Evolutionary conservation across 2,888 invertebrate genomes (phyloP).

Genomic region (Ophonus ardosiacus): DNA sequence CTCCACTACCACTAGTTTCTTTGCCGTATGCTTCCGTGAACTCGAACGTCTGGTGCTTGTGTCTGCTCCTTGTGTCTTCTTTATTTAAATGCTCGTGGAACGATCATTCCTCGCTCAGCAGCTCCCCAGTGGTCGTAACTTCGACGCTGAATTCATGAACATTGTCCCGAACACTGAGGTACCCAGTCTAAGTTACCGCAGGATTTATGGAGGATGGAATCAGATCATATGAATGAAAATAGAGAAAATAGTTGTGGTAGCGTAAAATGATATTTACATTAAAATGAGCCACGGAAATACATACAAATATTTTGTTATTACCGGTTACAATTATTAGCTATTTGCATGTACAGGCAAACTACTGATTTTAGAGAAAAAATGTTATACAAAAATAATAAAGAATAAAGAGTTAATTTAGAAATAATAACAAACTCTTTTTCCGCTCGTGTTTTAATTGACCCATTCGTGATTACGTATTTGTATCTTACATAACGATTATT

Average conservation of each 20-base stretch:
- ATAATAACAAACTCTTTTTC: no score
- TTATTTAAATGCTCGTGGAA: constrained; percentile 51
- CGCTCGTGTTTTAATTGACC: no score
- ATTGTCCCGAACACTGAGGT: constrained; percentile 31
- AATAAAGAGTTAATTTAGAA: no score
- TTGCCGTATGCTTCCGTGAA: not conserved
- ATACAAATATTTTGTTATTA: no score
- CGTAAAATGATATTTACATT: not conserved
- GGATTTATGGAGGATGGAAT: not conserved
- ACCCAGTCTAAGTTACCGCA: not conserved
- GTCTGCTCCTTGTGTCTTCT: constrained; percentile 56
- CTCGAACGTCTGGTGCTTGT: not conserved
- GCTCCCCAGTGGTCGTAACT: constrained; percentile 46
- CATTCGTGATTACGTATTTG: no score
- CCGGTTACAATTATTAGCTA: no score
- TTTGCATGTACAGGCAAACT: no score
- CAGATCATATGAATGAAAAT: not conserved
- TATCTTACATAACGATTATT: no score
- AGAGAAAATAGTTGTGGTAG: not conserved
- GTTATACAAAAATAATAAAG: no score
- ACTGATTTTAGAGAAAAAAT: no score
- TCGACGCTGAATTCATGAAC: constrained; percentile 50
- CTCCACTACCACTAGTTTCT: not conserved
- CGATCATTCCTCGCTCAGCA: constrained; percentile 48
- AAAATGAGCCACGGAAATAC: no score